A percentile compares a stretch with the other conserved stretches of the same genome.
Evolutionary conservation across 2,113 vertebrate species (phyloP).

Genomic region (Oreamnos americanus): DNA sequence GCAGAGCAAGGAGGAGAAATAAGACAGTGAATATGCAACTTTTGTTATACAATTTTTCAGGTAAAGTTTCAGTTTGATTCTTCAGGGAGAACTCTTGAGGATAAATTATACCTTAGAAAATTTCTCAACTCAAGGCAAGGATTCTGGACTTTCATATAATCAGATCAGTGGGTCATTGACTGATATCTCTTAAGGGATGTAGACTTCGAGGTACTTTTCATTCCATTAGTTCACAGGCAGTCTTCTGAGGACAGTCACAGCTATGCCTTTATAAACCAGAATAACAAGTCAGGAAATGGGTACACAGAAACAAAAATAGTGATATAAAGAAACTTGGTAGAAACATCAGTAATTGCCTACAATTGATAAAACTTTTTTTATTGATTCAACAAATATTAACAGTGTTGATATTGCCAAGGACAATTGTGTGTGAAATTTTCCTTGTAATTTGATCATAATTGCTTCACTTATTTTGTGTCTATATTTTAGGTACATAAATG

Average conservation of each 20-base stretch:
- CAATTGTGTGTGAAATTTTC: not conserved
- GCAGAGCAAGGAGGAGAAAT: not conserved
- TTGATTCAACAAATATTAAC: not conserved
- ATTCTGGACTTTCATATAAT: not conserved
- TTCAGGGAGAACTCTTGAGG: not conserved
- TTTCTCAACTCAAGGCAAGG: not conserved
- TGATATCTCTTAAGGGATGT: not conserved
- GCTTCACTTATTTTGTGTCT: not conserved
- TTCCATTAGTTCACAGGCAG: not conserved
- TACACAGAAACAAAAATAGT: not conserved
- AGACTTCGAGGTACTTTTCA: not conserved
- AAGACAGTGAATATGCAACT: not conserved
- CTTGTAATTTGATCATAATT: not conserved
- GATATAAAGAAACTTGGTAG: not conserved
- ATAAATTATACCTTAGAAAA: not conserved
- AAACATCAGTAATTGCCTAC: not conserved
- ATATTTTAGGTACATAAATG: not conserved
- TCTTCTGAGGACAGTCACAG: not conserved
- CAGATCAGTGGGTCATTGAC: not conserved
- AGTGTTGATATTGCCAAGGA: not conserved
- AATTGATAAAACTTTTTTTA: not conserved
- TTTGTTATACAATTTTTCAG: not conserved
- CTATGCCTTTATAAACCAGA: not conserved
- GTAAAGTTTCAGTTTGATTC: not conserved
- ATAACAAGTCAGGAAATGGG: not conserved